Evolutionary conservation across 2,888 invertebrate genomes (phyloP).

Genomic region (Leptinotarsa juncta): DNA sequence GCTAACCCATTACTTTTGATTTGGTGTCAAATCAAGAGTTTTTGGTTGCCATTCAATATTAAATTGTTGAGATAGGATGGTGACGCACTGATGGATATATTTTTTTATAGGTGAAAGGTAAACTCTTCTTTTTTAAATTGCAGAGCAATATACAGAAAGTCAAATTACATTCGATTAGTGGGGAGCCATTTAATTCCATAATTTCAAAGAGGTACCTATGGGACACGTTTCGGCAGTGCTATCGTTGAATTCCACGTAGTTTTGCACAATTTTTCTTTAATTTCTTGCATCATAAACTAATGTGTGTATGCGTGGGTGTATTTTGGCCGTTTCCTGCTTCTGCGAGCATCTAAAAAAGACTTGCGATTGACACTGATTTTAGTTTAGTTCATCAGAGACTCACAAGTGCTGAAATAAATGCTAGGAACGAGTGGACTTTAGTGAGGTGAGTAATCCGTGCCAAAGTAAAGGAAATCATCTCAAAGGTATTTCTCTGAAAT

Average conservation of each 20-base stretch:
- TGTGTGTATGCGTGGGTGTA: conserved; percentile 9
- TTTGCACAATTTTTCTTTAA: conserved; percentile 8
- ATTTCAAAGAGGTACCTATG: conserved; percentile 18
- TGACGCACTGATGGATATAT: too few species aligned
- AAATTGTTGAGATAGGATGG: too few species aligned
- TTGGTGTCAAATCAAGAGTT: too few species aligned
- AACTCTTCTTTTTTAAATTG: too few species aligned
- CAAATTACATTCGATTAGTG: too few species aligned
- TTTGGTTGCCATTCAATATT: too few species aligned
- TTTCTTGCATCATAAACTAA: conserved; percentile 7
- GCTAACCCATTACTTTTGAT: too few species aligned
- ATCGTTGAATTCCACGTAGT: not conserved
- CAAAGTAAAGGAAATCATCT: not conserved
- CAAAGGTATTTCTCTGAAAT: conserved; percentile 16
- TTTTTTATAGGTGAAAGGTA: too few species aligned
- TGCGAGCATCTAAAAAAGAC: conserved; percentile 6
- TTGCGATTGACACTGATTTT: not conserved
- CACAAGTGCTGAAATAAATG: conserved; percentile 8
- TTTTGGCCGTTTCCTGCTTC: conserved; percentile 10
- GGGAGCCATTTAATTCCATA: not conserved
- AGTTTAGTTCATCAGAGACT: conserved; percentile 4
- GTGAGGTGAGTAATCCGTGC: conserved; percentile 10
- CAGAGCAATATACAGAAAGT: too few species aligned
- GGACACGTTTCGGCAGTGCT: conserved; percentile 9
- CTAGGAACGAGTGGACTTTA: conserved; percentile 1